Base-by-base conservation (phyloP, 2,113 vertebrate genomes). In the Collichthys lucidus region DNA sequence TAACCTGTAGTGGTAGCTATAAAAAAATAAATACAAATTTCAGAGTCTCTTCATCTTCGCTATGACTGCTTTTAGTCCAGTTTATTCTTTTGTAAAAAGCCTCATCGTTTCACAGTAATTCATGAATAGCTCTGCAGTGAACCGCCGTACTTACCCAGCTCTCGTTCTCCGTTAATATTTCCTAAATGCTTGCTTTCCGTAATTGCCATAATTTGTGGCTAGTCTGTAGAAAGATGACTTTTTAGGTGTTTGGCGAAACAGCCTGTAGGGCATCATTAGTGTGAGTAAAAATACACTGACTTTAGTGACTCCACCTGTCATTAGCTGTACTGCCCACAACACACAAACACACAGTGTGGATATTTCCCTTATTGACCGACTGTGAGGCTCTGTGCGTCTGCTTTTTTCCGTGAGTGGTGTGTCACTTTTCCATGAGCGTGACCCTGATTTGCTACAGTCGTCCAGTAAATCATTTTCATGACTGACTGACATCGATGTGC, bases 161-260 rank as follows among this genome's bases (percentile, higher is more conserved):
- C 60, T 74, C 52, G 46, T 47, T 17, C 29, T 49, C 52, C 70
- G 35, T 77, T 76, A 67, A 59, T 26, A 81, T 84, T 84, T 74
- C 11, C 50, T 53, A 59, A 71, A 77, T 60, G 70, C 35, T 3
- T n/a, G 17, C 59, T 69, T 74, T 19, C 0, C 16, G 5, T 71
- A 44, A 88, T 57, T 82, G 62, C 57, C 47, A 82, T 65, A 11
- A 81, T 72, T 53, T 86, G 62, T 57, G 44, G 49, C 70, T 73
- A 24, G 15, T 71, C 50, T 75, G 60, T 44, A 44, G 59, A 31
- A 71, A 78, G 10, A 66, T 80, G 78, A 63, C 46, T 59, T 65
- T 52, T 73, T 17, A 74, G 69, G 67, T 74, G 63, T 47, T 80
- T 83, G 19, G 46, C 29, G 1, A 19, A 42, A 35, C 24, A 16